phyloP scores from a whole-genome alignment of 2,888 invertebrate species.

The Adineta ricciae region DNA sequence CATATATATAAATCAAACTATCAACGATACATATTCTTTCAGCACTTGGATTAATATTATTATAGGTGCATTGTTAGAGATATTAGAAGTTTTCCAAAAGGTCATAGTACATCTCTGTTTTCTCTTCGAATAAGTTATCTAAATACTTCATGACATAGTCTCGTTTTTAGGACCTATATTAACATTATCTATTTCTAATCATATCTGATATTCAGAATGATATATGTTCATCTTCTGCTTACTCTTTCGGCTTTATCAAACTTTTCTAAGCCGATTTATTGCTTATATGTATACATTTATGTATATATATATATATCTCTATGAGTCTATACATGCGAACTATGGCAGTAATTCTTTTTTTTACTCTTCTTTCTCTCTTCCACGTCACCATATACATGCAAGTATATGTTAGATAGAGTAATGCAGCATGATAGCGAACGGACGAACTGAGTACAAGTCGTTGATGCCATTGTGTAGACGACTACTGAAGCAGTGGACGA shows the following conservation, averaged over 20 bases:
- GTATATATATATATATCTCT: no score
- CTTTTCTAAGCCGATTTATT: background rate
- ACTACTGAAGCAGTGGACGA: background rate
- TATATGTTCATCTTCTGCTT: background rate
- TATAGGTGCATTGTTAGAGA: background rate
- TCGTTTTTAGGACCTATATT: no score
- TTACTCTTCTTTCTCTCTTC: background rate
- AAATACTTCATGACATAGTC: no score
- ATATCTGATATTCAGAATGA: background rate
- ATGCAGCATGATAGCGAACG: background rate
- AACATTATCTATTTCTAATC: no score
- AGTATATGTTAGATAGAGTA: background rate
- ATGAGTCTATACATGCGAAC: background rate
- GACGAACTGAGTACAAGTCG: background rate
- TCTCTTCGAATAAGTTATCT: no score
- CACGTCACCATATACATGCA: background rate
- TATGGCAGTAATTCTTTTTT: background rate
- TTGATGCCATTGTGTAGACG: background rate
- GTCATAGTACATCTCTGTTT: background rate
- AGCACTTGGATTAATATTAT: background rate
- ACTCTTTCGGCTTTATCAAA: background rate
- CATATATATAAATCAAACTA: background rate
- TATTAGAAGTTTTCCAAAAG: background rate
- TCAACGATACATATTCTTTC: background rate
- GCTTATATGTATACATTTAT: background rate